These are phyloP conservation scores for Drosophila ohnishii DNA, from an alignment of 1,140 invertebrate genomes.

Conservation along the genomic window DNA sequence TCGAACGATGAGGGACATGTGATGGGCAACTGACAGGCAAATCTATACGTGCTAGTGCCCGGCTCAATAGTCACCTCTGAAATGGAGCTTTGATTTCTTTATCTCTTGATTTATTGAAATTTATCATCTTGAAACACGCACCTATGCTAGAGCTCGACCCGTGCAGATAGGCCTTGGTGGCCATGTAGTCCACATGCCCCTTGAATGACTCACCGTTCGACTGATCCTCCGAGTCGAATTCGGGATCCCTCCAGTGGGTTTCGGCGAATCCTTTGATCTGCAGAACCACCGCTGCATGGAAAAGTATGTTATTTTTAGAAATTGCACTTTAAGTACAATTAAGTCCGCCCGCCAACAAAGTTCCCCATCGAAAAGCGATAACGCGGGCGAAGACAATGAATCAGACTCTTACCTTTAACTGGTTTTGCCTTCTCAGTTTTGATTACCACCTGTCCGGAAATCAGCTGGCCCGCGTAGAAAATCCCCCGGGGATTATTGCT, in stretches of 20 bases:
- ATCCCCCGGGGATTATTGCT: slow-evolving; percentile 83
- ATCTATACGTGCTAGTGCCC: slow-evolving; percentile 85
- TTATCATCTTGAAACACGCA: slow-evolving; percentile 17
- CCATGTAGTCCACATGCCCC: slow-evolving; percentile 75
- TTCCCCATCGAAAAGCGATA: slow-evolving; percentile 11
- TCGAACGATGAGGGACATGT: slow-evolving; percentile 89
- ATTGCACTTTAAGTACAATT: slow-evolving; percentile 10
- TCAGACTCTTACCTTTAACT: slow-evolving; percentile 75
- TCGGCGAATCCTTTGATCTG: slow-evolving; percentile 68
- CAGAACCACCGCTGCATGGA: slow-evolving; percentile 51
- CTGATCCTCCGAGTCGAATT: slow-evolving; percentile 40
- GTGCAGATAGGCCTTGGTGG: slow-evolving; percentile 62
- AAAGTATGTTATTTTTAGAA: slow-evolving; percentile 7
- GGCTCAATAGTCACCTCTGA: slow-evolving; percentile 57
- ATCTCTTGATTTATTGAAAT: slow-evolving; percentile 8
- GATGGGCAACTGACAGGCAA: slow-evolving; percentile 85
- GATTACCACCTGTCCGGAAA: slow-evolving; percentile 83
- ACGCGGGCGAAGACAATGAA: not conserved
- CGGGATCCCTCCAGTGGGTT: slow-evolving; percentile 59
- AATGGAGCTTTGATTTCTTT: slow-evolving; percentile 6
- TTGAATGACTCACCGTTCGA: slow-evolving; percentile 33
- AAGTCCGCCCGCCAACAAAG: slow-evolving; percentile 2
- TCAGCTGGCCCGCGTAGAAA: slow-evolving; percentile 84
- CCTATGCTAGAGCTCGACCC: slow-evolving; percentile 46
- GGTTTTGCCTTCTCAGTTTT: slow-evolving; percentile 82